phyloP scores from a whole-genome alignment of 1,140 invertebrate species.

The Achatina immaculata region DNA sequence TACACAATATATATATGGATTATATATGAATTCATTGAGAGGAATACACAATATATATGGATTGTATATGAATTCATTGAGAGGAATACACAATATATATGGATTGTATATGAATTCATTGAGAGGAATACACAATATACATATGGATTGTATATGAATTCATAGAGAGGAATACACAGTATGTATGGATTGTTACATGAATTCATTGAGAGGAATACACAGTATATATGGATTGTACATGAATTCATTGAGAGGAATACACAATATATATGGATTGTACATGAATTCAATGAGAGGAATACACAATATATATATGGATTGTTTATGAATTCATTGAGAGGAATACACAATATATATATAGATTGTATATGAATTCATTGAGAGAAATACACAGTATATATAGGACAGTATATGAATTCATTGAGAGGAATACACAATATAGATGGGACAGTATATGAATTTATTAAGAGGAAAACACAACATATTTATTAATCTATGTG shows the following conservation, averaged over 20 bases:
- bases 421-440: background rate
- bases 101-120: too few relatives aligned
- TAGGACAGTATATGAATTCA: too few relatives aligned
- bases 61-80: too few relatives aligned
- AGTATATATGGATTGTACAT: too few relatives aligned
- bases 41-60: background rate
- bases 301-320: too few relatives aligned
- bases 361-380: background rate
- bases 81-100: background rate
- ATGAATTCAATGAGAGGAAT: background rate
- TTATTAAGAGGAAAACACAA: background rate
- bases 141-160: background rate
- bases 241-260: background rate
- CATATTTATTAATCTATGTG: background rate
- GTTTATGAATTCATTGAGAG: background rate
- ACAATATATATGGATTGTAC: background rate
- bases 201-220: background rate
- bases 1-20: background rate
- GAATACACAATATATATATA: background rate
- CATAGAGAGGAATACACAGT: background rate
- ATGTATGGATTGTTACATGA: background rate
- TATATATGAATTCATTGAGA: background rate
- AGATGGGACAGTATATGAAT: too few relatives aligned
- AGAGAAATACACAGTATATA: background rate
- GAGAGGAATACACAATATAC: background rate